Evolutionary conservation across 2,113 vertebrate genomes (phyloP).

Genomic region (Forbesichthys agassizii): DNA sequence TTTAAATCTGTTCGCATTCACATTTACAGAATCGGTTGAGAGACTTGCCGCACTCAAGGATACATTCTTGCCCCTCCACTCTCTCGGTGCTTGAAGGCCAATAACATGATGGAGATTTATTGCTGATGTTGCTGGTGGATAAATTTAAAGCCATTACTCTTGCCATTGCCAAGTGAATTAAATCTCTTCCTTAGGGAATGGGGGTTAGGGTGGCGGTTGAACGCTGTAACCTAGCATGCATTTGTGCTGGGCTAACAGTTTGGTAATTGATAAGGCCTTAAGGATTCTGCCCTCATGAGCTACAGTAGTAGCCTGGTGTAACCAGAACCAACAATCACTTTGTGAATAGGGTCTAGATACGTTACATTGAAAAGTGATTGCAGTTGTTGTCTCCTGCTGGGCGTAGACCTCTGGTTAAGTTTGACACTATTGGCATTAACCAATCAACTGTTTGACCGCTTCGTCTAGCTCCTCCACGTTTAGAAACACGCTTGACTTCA

Average conservation of each 20-base stretch:
- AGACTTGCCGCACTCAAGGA: conserved; percentile 13
- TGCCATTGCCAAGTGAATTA: conserved; percentile 40
- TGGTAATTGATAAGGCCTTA: conserved; percentile 42
- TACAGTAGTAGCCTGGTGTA: too few species aligned
- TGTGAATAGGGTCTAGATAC: too few species aligned
- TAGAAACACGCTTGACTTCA: too few species aligned
- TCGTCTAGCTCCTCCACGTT: too few species aligned
- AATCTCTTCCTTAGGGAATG: conserved; percentile 43
- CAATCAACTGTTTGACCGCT: too few species aligned
- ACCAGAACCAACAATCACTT: too few species aligned
- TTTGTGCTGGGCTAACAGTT: conserved; percentile 36
- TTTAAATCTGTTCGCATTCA: conserved; percentile 15
- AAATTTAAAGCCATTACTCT: conserved; percentile 54
- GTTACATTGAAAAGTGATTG: too few species aligned
- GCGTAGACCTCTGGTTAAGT: too few species aligned
- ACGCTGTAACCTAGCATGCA: conserved; percentile 39
- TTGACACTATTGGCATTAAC: too few species aligned
- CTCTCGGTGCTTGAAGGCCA: conserved; percentile 40
- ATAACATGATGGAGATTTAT: conserved; percentile 65
- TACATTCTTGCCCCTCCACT: conserved; percentile 43
- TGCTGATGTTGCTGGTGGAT: conserved; percentile 56
- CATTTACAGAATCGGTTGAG: neutral
- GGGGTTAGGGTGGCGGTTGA: conserved; percentile 25
- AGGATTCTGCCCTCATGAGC: neutral
- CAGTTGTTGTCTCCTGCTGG: too few species aligned